Evolutionary conservation across 2,113 vertebrate species (phyloP), one percentile per base, ranked within the genome.

Genomic region (Ahaetulla prasina): DNA sequence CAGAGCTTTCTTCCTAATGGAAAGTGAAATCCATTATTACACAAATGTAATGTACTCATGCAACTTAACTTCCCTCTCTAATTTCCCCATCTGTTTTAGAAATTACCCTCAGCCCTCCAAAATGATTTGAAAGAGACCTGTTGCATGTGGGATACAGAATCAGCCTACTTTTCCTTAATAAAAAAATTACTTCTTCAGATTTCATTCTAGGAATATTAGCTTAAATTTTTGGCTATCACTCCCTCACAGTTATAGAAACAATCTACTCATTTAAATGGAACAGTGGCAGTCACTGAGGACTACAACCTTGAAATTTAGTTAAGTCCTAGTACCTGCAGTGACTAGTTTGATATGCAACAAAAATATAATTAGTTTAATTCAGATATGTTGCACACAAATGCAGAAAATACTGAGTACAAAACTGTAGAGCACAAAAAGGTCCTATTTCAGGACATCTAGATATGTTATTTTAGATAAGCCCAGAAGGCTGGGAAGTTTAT

Each of bases 401-500:
- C 12, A 95, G 92, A 91, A 95, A 68, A 96, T 95, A 93, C 68
- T 23, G 96, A 95, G 90, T 93, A 50, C 87, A 92, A 93, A 87
- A 91, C 49, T 90, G 95, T 95, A 94, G 95, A 95, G 91, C 16
- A 94, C 89, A 93, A 92, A 49, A 96, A 63, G 30, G 93, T 89
- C 74, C 92, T 90, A 30, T 90, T 90, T 63, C 20, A 35, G 95
- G 93, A 95, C 55, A 35, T 90, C 23, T 92, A 92, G 39, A 85
- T 45, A 85, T 85, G 89, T 89, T 0, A 95, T 95, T 94, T 96
- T 97, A 95, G 91, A 96, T 92, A 96, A 96, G 97, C 96, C 94
- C 92, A 94, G 95, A 96, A 96, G 92, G 85, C 95, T 94, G 92
- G 91, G 96, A 96, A 93, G 80, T n/a, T 93, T 74, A 94, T 52